These are phyloP conservation scores for Caenorhabditis doughertyi DNA, from an alignment of 2,888 invertebrate genomes.

Conservation along the genomic window DNA sequence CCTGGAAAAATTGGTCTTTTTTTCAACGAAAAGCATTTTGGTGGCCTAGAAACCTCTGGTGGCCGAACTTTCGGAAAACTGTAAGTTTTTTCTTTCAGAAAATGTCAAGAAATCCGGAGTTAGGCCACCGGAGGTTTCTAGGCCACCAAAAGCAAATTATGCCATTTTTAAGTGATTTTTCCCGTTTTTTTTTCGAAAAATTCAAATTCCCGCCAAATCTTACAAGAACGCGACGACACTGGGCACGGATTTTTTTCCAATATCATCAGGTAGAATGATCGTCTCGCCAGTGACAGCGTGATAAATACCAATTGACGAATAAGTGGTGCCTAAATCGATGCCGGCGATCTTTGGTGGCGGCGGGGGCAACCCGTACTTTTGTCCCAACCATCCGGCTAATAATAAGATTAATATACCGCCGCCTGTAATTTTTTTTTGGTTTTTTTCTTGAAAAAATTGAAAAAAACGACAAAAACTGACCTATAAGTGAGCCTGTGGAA, in stretches of 20 bases:
- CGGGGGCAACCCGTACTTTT: constrained; percentile 84
- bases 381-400: constrained; percentile 84
- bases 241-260: constrained; percentile 84
- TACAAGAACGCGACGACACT: constrained; percentile 84
- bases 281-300: constrained; percentile 84
- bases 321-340: constrained; percentile 85
- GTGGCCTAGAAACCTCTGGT: too few species aligned
- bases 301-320: constrained; percentile 84
- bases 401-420: constrained; percentile 83
- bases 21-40: too few species aligned
- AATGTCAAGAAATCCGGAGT: too few species aligned
- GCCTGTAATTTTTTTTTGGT: constrained; percentile 75
- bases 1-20: too few species aligned
- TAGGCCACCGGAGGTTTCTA: too few species aligned
- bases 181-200: constrained; percentile 27
- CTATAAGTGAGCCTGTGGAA: constrained; percentile 50
- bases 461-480: constrained; percentile 33
- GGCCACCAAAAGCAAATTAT: too few species aligned
- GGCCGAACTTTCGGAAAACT: too few species aligned
- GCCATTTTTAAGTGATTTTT: not conserved
- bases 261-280: constrained; percentile 83
- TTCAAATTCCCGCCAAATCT: too few species aligned
- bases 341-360: constrained; percentile 85
- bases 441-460: constrained; percentile 14
- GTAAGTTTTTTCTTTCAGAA: too few species aligned